These are phyloP conservation scores for Meloidogyne floridensis DNA, from an alignment of 1,140 invertebrate species.

Conservation along the genomic window DNA sequence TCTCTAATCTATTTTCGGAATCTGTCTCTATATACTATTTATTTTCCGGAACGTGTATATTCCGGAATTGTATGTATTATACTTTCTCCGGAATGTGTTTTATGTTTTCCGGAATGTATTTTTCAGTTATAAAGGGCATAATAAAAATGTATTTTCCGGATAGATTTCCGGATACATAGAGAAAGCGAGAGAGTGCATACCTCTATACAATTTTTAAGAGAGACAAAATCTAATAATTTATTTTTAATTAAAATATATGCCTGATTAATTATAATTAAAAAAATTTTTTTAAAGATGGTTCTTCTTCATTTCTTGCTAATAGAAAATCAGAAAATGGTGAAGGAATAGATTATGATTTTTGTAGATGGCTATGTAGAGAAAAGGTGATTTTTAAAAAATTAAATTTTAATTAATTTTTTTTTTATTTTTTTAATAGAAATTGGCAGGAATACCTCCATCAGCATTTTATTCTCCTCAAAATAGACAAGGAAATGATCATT, in stretches of 20 bases:
- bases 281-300: conserved; percentile 46
- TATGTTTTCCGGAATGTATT: no score
- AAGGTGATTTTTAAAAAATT: conserved; percentile 69
- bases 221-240: neutral
- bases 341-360: conserved; percentile 84
- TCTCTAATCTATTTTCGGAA: no score
- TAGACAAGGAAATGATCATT: conserved; percentile 83
- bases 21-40: no score
- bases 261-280: no score
- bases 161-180: no score
- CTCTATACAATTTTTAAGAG: no score
- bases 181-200: no score
- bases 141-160: no score
- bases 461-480: conserved; percentile 85
- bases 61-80: no score
- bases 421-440: conserved; percentile 69
- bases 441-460: conserved; percentile 88
- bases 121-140: no score
- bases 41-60: no score
- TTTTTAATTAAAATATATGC: neutral
- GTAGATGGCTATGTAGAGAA: conserved; percentile 90
- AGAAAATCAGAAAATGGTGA: conserved; percentile 56
- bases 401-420: neutral
- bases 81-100: no score
- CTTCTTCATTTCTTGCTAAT: conserved; percentile 36